Evolutionary conservation across 2,113 vertebrate species (phyloP), one percentile per base, ranked within the genome.

Genomic region (Bambusicola thoracicus): DNA sequence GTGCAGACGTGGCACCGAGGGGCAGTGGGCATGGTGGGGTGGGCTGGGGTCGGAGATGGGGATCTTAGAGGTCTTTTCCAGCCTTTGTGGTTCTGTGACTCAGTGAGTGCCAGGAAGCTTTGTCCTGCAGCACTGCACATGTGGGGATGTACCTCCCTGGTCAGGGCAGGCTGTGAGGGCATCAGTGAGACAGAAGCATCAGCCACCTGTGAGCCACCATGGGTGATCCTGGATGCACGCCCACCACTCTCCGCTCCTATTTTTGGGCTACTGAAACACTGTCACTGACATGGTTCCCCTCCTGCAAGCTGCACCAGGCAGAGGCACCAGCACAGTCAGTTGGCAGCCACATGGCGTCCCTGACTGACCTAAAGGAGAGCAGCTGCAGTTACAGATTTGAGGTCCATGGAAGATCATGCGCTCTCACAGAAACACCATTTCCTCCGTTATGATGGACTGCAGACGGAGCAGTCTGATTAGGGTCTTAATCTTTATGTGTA

Each of bases 401-500:
- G 48, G 43, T 34, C 32, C 34, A 8, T 4, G 25, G 78, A 29
- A 56, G 46, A 44, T 74, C 8, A 8, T 0, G 9, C 34, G 63
- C 34, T 19, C 27, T 46, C 65, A 16, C 61, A 53, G 62, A n/a
- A 72, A 43, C 40, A 2, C 40, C 24, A 5, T 61, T 79, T 65
- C 36, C 62, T 53, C 36, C 34, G 24, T 59, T 75, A 21, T 21
- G 56, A 76, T 73, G 81, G 82, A 48, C 63, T 72, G 75, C 32
- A 65, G 44, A 27, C 34, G 2, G 0, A 43, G 44, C 40, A 44
- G 32, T 55, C 56, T 67, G 76, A 95, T 65, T 76, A 63, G 38
- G 40, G 48, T n/a, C 75, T 89, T 76, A 85, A 80, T 91, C 53
- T 94, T 89, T 82, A 73, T 20, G 48, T 59, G 53, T 19, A 66